Evolutionary conservation across 2,888 invertebrate species (phyloP).

Genomic region (Dryococelus australis): DNA sequence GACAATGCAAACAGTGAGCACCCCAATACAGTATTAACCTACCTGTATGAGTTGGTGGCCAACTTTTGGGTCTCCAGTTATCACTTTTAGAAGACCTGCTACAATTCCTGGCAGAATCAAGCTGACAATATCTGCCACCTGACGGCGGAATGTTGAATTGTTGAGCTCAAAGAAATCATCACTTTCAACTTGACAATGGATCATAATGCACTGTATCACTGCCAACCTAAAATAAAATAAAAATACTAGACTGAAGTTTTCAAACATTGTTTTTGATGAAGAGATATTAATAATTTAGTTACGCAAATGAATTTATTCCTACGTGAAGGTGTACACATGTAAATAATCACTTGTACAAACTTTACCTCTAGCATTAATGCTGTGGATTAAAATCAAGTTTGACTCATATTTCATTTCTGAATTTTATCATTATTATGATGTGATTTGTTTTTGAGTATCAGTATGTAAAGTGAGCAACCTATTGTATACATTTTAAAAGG

Average conservation of each 20-base stretch:
- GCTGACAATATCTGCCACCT: constrained; percentile 66
- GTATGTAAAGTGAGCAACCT: too few relatives aligned
- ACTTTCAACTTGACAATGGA: constrained; percentile 68
- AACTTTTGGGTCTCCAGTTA: constrained; percentile 65
- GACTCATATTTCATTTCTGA: too few relatives aligned
- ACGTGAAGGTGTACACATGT: too few relatives aligned
- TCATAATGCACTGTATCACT: constrained; percentile 68
- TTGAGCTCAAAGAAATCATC: background rate
- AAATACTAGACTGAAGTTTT: background rate
- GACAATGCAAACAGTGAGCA: background rate
- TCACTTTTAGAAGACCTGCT: constrained; percentile 66
- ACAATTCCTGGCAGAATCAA: constrained; percentile 71
- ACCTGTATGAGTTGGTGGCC: constrained; percentile 70
- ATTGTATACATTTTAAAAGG: too few relatives aligned
- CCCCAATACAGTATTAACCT: constrained; percentile 48
- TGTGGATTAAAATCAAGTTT: too few relatives aligned
- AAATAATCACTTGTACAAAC: too few relatives aligned
- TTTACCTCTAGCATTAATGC: too few relatives aligned
- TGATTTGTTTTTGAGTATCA: too few relatives aligned
- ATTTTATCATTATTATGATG: too few relatives aligned
- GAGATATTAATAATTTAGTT: too few relatives aligned
- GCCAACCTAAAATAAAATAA: constrained; percentile 54
- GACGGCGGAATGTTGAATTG: constrained; percentile 56
- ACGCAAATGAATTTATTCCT: too few relatives aligned
- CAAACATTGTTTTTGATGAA: background rate